Conservation (phyloP, 2,797 vertebrate species). For the Delichon dasypus region DNA sequence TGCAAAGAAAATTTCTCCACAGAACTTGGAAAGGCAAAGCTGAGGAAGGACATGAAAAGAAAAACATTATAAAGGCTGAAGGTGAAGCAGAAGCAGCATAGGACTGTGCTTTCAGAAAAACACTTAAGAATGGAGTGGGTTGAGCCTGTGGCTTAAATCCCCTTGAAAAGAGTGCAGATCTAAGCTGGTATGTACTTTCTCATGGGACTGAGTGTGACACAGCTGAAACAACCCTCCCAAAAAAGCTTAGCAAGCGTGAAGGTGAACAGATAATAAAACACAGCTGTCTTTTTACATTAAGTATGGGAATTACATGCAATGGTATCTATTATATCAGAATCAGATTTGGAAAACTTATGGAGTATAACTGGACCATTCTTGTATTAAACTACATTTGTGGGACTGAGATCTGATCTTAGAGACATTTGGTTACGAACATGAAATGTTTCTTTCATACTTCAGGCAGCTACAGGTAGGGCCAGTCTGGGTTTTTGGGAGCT, state of each 20-base stretch:
- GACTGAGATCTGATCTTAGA: neutral
- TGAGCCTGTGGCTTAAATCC: neutral
- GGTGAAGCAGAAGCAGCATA: neutral
- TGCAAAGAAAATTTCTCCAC: neutral
- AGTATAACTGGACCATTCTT: neutral
- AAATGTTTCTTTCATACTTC: neutral
- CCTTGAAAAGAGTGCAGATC: neutral
- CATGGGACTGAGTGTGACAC: neutral
- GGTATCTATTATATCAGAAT: fast-evolving
- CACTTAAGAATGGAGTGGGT: neutral
- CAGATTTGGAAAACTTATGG: neutral
- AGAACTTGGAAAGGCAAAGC: neutral
- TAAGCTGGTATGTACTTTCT: neutral
- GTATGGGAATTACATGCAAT: neutral
- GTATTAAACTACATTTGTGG: neutral
- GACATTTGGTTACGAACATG: neutral
- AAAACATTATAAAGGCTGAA: neutral
- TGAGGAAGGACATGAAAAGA: neutral
- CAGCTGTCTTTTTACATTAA: neutral
- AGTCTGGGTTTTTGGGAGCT: neutral
- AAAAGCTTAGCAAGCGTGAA: neutral
- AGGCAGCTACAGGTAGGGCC: neutral
- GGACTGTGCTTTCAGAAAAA: neutral
- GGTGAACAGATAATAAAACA: neutral
- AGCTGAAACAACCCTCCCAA: neutral